Base-by-base conservation (phyloP, 2,888 invertebrate species). In the Abrostola tripartita region DNA sequence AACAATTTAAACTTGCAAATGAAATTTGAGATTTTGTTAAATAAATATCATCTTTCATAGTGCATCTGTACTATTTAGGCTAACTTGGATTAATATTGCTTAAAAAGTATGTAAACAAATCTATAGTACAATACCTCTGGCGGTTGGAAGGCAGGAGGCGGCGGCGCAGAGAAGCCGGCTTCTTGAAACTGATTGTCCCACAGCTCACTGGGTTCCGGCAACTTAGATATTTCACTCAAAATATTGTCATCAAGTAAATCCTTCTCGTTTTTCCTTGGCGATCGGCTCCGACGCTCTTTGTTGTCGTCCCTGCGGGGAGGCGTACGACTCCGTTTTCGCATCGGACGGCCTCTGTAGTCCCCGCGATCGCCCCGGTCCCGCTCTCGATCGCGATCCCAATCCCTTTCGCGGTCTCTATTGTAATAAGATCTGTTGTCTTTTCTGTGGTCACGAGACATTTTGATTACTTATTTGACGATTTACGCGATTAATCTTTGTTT, bases 121-220 rank as follows among this genome's bases (percentile, higher is more conserved):
- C 1, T 24, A 24, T 24, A 14, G 14, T 52, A 24, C 9, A 12
- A 47, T 84, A 91, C 91, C 84, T 91, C 90, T 49, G 81, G 67
- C 6, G 79, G 82, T 24, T 79, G 86, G 2, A 83, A 81, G 2
- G 80, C 59, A 5, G 85, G 76, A 2, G 85, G 83, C 14, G 83
- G 83, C 9, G 83, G 85, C 8, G 71, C 71, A 14, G 74, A 0
- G 52, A 81, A 88, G 5, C 79, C 76, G n/a, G 70, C 61, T 0
- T 92, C 92, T 77, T 88, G 91, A 66, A 90, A 90, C 64, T 90
- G 92, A 53, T 75, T 90, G 49, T 94, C 94, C 94, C 94, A 94
- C 50, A 93, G 70, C 55, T 94, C 94, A 68, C 90, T 93, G 0
- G 93, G 93, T 50, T 93, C 92, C 0, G 94, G 93, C 9, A 93